phyloP scores from a whole-genome alignment of 2,797 vertebrate species.

The Betta splendens region DNA sequence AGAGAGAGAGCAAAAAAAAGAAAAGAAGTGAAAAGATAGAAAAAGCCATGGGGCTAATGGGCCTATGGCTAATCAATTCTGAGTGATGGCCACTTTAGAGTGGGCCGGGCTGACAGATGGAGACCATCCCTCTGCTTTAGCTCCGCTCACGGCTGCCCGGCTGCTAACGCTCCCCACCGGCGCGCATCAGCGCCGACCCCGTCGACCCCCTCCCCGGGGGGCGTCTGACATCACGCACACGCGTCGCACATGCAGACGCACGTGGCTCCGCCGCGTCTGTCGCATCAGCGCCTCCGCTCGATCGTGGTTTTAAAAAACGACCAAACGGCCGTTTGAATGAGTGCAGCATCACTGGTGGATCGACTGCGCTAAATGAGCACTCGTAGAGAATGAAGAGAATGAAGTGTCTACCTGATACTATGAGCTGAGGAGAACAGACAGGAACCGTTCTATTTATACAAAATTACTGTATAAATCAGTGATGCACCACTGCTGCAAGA shows the following conservation, averaged over 20 bases:
- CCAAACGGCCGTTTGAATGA: slow-evolving; percentile 62
- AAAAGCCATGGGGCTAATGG: slow-evolving; percentile 77
- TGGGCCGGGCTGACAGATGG: slow-evolving; percentile 72
- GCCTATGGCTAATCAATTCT: slow-evolving; percentile 76
- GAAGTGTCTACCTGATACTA: slow-evolving; percentile 27
- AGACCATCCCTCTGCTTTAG: slow-evolving; percentile 72
- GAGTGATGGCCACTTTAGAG: slow-evolving; percentile 79
- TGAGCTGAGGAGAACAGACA: slow-evolving; percentile 18
- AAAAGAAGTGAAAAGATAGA: slow-evolving; percentile 56
- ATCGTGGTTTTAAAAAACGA: too few species aligned
- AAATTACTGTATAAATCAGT: slow-evolving; percentile 34
- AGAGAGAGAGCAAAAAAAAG: slow-evolving; percentile 30
- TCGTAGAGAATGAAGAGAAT: slow-evolving; percentile 24
- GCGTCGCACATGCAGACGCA: slow-evolving; percentile 14
- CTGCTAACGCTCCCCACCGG: slow-evolving; percentile 46
- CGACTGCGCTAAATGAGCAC: slow-evolving; percentile 72
- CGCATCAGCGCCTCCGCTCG: slow-evolving; percentile 39
- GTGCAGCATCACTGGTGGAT: slow-evolving; percentile 68
- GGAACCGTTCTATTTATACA: slow-evolving; percentile 33
- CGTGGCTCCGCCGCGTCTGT: background rate
- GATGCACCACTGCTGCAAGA: slow-evolving; percentile 32
- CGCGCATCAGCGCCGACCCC: slow-evolving; percentile 41
- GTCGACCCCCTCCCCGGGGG: slow-evolving; percentile 13
- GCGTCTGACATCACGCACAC: slow-evolving; percentile 28
- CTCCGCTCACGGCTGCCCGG: slow-evolving; percentile 56